Conservation (phyloP, 2,113 vertebrate species). For the Hemicordylus capensis region DNA sequence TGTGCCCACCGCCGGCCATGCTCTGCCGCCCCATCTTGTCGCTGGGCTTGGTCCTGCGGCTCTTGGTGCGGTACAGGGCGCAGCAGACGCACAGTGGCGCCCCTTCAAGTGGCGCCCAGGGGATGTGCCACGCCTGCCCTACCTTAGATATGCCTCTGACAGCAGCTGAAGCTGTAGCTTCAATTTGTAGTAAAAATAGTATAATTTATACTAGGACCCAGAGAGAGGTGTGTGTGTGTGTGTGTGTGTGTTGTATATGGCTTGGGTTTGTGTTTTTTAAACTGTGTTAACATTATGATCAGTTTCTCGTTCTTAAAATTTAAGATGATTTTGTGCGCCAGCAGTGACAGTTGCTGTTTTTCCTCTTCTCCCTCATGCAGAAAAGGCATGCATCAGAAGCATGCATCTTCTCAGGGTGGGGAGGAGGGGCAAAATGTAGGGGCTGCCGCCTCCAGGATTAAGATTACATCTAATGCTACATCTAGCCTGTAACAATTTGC, state of each 20-base stretch:
- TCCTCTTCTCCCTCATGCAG: not conserved
- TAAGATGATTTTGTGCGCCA: not conserved
- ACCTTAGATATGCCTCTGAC: too few relatives aligned
- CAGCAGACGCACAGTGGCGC: too few relatives aligned
- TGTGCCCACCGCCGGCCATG: slow-evolving; percentile 73
- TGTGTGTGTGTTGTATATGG: too few relatives aligned
- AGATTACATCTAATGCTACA: not conserved
- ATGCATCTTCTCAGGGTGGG: not conserved
- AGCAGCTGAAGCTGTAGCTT: not conserved
- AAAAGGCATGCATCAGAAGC: not conserved
- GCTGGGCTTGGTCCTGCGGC: slow-evolving; percentile 66
- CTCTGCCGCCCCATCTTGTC: slow-evolving; percentile 90
- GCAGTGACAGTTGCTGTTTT: not conserved
- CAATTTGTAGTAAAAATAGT: not conserved
- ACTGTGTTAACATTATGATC: too few relatives aligned
- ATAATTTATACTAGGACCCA: not conserved
- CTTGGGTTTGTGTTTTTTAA: too few relatives aligned
- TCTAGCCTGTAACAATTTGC: not conserved
- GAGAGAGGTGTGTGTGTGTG: too few relatives aligned
- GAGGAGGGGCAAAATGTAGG: not conserved
- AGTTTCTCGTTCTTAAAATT: too few relatives aligned
- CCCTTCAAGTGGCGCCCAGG: too few relatives aligned
- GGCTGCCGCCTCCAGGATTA: not conserved
- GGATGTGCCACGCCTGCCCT: too few relatives aligned
- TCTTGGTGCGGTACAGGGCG: slow-evolving; percentile 75